These are phyloP conservation scores for Solenopsis invicta DNA, from an alignment of 1,140 invertebrate genomes.

Conservation along the genomic window DNA sequence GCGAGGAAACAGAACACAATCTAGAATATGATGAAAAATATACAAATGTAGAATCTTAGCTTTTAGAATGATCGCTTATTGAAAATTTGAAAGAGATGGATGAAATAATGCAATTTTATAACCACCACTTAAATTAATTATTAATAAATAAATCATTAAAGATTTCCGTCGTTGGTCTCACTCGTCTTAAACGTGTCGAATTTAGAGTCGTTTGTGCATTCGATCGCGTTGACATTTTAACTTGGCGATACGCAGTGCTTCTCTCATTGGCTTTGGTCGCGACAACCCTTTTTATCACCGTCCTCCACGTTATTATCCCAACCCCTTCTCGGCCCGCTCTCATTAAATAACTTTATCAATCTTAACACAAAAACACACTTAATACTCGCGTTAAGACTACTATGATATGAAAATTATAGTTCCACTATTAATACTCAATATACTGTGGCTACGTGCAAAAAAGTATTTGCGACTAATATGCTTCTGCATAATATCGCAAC, in stretches of 20 bases:
- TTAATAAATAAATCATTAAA: not conserved
- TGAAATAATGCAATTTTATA: not conserved
- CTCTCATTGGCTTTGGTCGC: conserved; percentile 73
- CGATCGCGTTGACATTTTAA: conserved; percentile 73
- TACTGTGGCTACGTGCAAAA: conserved; percentile 29
- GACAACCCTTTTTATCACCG: conserved; percentile 57
- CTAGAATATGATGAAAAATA: not conserved
- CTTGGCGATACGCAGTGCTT: conserved; percentile 79
- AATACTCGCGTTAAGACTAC: conserved; percentile 72
- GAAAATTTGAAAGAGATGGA: not conserved
- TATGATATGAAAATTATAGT: conserved; percentile 60
- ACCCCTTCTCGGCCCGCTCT: conserved; percentile 20
- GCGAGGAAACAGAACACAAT: not conserved
- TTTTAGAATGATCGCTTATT: not conserved
- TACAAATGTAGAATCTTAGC: not conserved
- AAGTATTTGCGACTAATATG: conserved; percentile 36
- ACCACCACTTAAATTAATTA: too few relatives aligned
- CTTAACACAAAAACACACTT: conserved; percentile 75
- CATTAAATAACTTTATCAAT: conserved; percentile 73
- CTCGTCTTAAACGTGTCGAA: conserved; percentile 24
- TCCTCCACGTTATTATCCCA: not conserved
- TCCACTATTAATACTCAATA: conserved; percentile 20
- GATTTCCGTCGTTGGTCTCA: conserved; percentile 35
- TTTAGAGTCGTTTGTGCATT: conserved; percentile 53
- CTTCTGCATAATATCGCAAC: conserved; percentile 30